A percentile compares a stretch with the other conserved stretches of the same genome.
phyloP scores from a whole-genome alignment of 2,888 invertebrate genomes.

The Agrochola lychnidis region DNA sequence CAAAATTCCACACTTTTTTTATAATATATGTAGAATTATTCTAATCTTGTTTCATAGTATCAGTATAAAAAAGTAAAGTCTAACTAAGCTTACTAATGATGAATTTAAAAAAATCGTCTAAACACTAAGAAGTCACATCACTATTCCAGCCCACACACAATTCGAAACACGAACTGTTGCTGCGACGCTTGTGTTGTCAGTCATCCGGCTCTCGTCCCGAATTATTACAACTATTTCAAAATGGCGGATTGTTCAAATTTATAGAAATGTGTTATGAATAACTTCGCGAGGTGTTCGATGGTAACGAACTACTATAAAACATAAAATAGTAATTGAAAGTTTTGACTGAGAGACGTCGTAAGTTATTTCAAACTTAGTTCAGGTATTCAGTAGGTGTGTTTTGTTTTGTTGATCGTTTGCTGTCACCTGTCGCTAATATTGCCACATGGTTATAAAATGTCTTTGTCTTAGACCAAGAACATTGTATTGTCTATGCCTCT shows the following conservation, averaged over 20 bases:
- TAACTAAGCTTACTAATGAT: too few species aligned
- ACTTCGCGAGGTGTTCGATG: not conserved
- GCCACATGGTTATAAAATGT: too few species aligned
- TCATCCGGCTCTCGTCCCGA: conserved; percentile 46
- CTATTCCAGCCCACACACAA: conserved; percentile 34
- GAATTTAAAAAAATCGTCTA: not conserved
- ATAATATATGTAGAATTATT: not conserved
- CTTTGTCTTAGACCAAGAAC: too few species aligned
- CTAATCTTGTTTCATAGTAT: not conserved
- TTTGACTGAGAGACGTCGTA: not conserved
- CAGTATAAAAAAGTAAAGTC: not conserved
- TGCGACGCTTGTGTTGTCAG: conserved; percentile 56
- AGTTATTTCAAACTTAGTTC: not conserved
- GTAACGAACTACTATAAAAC: not conserved
- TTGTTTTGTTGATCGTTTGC: not conserved
- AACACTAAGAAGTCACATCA: conserved; percentile 33
- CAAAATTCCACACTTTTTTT: too few species aligned
- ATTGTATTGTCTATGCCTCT: too few species aligned
- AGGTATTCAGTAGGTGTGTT: not conserved
- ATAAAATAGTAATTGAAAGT: not conserved
- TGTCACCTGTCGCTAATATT: too few species aligned
- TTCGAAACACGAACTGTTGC: conserved; percentile 54
- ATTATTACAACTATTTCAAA: conserved; percentile 48
- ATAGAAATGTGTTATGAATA: conserved; percentile 1
- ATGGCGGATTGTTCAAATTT: conserved; percentile 38